Evolutionary conservation across 2,888 invertebrate species (phyloP).

Genomic region (Bellardia pandia): DNA sequence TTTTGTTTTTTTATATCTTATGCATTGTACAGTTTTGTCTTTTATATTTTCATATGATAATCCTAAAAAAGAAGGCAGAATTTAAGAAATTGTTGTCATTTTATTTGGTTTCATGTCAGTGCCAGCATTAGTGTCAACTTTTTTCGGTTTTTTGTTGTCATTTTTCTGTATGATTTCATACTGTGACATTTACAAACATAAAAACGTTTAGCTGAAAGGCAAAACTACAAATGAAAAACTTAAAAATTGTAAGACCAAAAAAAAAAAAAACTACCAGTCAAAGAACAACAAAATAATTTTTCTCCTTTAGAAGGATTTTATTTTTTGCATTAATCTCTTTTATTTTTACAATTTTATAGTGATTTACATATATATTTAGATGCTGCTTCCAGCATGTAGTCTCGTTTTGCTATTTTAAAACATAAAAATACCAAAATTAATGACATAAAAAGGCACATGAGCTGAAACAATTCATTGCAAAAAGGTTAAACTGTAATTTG

Average conservation of each 20-base stretch:
- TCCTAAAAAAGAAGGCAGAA: not conserved
- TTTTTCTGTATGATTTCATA: conserved; percentile 4
- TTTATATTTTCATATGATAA: not conserved
- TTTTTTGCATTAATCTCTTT: not conserved
- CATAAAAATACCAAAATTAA: not conserved
- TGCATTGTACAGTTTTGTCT: not conserved
- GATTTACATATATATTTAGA: not conserved
- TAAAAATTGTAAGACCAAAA: not conserved
- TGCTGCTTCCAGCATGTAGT: not conserved
- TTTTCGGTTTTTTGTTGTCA: not conserved
- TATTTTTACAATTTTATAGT: not conserved
- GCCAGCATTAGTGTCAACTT: conserved; percentile 45
- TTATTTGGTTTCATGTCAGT: conserved; percentile 43
- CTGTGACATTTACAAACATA: not conserved
- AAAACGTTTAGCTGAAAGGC: not conserved
- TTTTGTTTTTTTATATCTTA: too few species aligned
- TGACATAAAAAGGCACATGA: not conserved
- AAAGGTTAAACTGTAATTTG: not conserved
- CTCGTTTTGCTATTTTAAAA: not conserved
- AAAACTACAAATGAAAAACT: conserved; percentile 8
- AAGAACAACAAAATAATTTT: not conserved
- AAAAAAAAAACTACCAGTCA: not conserved
- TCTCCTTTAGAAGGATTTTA: not conserved
- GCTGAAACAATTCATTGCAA: not conserved
- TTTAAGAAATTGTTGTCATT: conserved; percentile 39